Conservation (phyloP, 2,113 vertebrate genomes). For the Mohoua ochrocephala region DNA sequence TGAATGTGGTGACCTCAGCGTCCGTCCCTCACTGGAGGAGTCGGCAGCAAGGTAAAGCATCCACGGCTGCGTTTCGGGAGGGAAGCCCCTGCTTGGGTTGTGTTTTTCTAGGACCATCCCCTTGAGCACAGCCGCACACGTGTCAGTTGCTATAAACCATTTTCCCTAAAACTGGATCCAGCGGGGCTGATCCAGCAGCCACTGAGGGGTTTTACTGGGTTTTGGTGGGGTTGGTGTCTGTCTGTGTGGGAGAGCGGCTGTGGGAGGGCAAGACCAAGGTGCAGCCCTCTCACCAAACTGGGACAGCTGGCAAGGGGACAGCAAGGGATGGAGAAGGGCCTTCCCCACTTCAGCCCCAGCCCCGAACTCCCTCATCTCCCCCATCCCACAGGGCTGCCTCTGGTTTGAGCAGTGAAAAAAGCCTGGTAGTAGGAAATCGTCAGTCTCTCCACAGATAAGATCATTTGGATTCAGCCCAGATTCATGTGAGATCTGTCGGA, state of each 20-base stretch:
- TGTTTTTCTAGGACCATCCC: neutral
- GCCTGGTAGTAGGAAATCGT: neutral
- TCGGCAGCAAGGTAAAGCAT: neutral
- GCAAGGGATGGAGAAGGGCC: neutral
- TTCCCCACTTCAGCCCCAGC: neutral
- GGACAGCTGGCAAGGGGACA: rapidly evolving
- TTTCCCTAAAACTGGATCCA: neutral
- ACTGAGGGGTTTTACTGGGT: neutral
- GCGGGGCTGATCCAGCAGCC: neutral
- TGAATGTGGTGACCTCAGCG: neutral
- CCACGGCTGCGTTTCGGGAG: neutral
- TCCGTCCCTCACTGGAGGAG: rapidly evolving
- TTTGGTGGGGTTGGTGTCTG: neutral
- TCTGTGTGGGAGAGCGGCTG: neutral
- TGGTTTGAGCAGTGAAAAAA: neutral
- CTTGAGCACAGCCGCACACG: rapidly evolving
- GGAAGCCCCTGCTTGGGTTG: neutral
- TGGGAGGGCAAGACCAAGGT: neutral
- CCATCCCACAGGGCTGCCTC: neutral
- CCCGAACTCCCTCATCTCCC: neutral
- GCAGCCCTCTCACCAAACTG: rapidly evolving
- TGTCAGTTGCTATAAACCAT: neutral
- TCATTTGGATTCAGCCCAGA: constrained; percentile 31
- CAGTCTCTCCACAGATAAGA: neutral
- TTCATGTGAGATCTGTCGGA: neutral